These are phyloP conservation scores for Montipora foliosa DNA, from an alignment of 64 coral and sea anemone genomes.

Conservation along the genomic window DNA sequence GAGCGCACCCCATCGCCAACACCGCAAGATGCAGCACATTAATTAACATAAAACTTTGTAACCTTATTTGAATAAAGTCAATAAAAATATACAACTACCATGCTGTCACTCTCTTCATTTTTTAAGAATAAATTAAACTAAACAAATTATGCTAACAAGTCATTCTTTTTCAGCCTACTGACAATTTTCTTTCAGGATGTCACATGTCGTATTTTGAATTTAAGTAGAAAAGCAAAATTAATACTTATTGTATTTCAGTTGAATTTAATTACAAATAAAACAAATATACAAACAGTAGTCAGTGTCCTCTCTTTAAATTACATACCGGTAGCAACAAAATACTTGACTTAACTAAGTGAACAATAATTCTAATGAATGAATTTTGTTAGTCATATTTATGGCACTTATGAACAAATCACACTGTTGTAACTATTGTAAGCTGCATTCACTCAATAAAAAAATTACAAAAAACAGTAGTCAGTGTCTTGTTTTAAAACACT, in stretches of 20 bases:
- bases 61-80: neutral
- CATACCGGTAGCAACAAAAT: neutral
- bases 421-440: too few relatives aligned
- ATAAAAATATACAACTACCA: neutral
- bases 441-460: too few relatives aligned
- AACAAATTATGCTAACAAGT: too few relatives aligned
- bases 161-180: neutral
- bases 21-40: neutral
- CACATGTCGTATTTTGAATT: neutral
- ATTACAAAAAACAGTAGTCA: too few relatives aligned
- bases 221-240: neutral
- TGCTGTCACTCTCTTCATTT: too few relatives aligned
- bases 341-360: too few relatives aligned
- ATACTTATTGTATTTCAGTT: neutral
- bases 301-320: neutral
- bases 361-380: too few relatives aligned
- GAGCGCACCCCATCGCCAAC: neutral
- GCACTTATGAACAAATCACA: too few relatives aligned
- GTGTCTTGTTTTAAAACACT: too few relatives aligned
- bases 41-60: neutral
- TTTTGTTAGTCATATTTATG: too few relatives aligned
- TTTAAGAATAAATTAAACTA: too few relatives aligned
- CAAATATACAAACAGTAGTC: neutral
- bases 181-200: neutral
- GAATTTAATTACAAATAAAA: neutral